Percentiles rank a stretch among this genome's conserved stretches.
These are phyloP conservation scores for Plutomurus gul DNA, from an alignment of 1,140 invertebrate species.

Conservation along the genomic window DNA sequence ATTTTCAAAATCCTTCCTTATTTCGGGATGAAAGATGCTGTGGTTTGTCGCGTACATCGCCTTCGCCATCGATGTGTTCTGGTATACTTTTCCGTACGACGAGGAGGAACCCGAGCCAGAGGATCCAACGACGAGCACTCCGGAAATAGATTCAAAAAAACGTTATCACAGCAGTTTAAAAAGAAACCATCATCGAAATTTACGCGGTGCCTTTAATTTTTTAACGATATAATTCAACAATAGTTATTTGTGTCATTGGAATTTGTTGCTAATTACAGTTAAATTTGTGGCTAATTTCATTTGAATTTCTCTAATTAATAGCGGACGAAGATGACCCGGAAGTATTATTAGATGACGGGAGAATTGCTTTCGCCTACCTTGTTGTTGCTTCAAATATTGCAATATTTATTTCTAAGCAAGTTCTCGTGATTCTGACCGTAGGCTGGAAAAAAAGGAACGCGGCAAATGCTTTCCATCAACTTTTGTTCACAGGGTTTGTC, in stretches of 20 bases:
- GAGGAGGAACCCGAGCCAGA: not conserved
- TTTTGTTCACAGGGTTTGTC: not conserved
- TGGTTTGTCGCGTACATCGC: not conserved
- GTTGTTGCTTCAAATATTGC: not conserved
- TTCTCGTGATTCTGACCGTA: not conserved
- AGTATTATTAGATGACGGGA: not conserved
- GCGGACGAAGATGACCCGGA: not conserved
- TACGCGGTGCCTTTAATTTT: too few relatives aligned
- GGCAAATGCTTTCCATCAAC: not conserved
- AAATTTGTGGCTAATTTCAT: too few relatives aligned
- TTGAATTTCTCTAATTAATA: not conserved
- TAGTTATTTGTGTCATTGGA: too few relatives aligned
- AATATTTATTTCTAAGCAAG: not conserved
- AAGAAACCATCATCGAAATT: too few relatives aligned
- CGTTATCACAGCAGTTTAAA: not conserved
- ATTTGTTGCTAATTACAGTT: too few relatives aligned
- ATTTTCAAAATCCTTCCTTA: not conserved
- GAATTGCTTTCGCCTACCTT: not conserved
- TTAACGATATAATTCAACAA: too few relatives aligned
- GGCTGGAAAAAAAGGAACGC: not conserved
- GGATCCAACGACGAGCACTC: not conserved
- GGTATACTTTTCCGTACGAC: not conserved
- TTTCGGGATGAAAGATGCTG: not conserved
- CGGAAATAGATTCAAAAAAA: not conserved
- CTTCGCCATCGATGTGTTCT: not conserved